phyloP scores from a whole-genome alignment of 2,797 vertebrate species.

The Aeoliscus strigatus region DNA sequence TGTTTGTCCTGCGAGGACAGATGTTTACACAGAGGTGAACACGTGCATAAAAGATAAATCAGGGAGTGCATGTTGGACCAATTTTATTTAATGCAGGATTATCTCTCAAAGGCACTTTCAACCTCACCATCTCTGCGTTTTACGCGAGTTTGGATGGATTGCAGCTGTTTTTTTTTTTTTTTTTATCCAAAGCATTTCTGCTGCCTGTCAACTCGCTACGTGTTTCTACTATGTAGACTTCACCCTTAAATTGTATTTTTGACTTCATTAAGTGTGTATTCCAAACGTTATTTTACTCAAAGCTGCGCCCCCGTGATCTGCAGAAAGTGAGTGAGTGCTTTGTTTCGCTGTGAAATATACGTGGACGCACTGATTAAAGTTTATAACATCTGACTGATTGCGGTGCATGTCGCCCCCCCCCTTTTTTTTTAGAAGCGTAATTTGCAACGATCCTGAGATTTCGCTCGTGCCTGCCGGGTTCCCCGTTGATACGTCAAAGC shows the following conservation, averaged over 20 bases:
- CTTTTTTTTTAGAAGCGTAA: constrained; percentile 81
- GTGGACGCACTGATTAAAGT: not conserved
- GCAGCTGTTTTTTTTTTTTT: constrained; percentile 4
- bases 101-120: constrained; percentile 76
- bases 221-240: not conserved
- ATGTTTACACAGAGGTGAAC: constrained; percentile 49
- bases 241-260: too few species aligned
- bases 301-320: too few species aligned
- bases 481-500: constrained; percentile 84
- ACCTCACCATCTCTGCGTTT: constrained; percentile 51
- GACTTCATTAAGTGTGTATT: too few species aligned
- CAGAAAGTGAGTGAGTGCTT: too few species aligned
- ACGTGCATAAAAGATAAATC: constrained; percentile 59
- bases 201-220: not conserved
- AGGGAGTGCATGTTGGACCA: constrained; percentile 57
- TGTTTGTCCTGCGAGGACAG: constrained; percentile 20
- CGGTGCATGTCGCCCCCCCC: too few species aligned
- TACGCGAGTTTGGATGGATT: constrained; percentile 25
- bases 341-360: not conserved
- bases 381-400: too few species aligned
- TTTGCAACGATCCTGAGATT: constrained; percentile 93
- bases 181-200: not conserved
- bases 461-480: constrained; percentile 86
- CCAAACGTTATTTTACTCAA: too few species aligned
- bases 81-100: constrained; percentile 78